Base-by-base conservation (phyloP, 2,113 vertebrate genomes). In the Scartelaos histophorus region DNA sequence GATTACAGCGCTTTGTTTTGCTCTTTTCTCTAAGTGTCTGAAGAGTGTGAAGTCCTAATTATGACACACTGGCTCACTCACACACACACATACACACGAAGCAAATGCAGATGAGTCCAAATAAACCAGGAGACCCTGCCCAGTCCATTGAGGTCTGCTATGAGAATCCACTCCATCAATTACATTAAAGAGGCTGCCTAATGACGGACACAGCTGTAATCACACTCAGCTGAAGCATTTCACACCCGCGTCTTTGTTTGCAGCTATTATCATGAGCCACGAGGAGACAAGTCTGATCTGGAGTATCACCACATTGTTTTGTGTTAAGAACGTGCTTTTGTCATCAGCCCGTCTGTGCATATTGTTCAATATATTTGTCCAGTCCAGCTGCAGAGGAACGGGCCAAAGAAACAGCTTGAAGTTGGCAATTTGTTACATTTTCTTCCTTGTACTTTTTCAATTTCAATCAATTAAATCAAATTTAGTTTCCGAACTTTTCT, bases 41-140 rank as follows among this genome's bases (percentile, higher is more conserved):
- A 96, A 96, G 95, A 97, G 95, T 97, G 95, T 95, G 95, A 97
- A 95, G 95, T 97, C 94, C 93, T 97, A 95, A 97, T 97, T 97
- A 97, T 95, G 94, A 95, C 95, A 94, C 95, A 95, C 95, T 89
- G 86, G 81, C 86, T 86, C 82, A 86, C 80, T 78, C 87, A 85
- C 84, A 49, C 83, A 81, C 58, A 74, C 45, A 74, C 19, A 69
- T 38, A 71, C 34, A 38, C 78, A 76, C 78, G 74, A 10, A 78
- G 54, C 77, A 82, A 89, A 91, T 92, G 90, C 90, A 91, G 90
- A 92, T 90, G 90, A 90, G 86, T 88, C 88, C 88, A 91, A 92
- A 90, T 85, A 87, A 90, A 90, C 71, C 83, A 83, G 85, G 89
- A 85, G 84, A 88, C 88, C 89, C 89, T 88, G 89, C 88, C 89